Base-by-base conservation (phyloP, 2,113 vertebrate genomes). In the Pterocles gutturalis region DNA sequence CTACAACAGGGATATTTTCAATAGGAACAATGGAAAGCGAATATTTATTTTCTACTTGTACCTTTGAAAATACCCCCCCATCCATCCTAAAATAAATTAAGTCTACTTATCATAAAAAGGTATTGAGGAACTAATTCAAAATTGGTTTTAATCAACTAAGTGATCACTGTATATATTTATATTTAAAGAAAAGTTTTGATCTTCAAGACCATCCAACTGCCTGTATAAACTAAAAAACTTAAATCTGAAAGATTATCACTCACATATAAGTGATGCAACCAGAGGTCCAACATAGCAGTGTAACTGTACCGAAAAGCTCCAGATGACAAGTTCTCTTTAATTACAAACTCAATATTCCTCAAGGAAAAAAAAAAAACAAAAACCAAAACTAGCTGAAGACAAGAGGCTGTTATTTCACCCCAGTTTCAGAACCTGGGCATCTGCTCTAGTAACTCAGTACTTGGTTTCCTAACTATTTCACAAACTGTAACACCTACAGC, bases 201-300 rank as follows among this genome's bases (percentile, higher is more conserved):
- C n/a, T 29, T 57, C 46, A 60, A 70, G 43, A 79, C 6, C 38
- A 82, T 29, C 61, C 33, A 87, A 60, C 8, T 49, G 51, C 8
- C 41, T 69, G 65, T 15, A 58, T 11, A 61, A 76, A 41, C 12
- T 25, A 46, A 78, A 91, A 28, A 15, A 60, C 4, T 38, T 66
- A 73, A 85, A 46, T 10, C 13, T 19, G 7, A 66, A 76, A 31
- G 4, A 67, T 29, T 31, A 87, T 34, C 6, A 6, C 29, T 73
- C 65, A 16, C 19, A 45, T 8, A 3, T 3, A 64, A 43, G 19
- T 7, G 24, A 49, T 43, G 80, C 24, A 72, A 85, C 24, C 49
- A 46, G 3, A 69, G 65, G 38, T 31, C 20, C 38, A 87, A 19
- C 8, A 9, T 0, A 45, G 9, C 36, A 43, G 8, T 5, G 3